Base-by-base conservation (phyloP, 1,140 invertebrate genomes). In the Pollicipes pollicipes region DNA sequence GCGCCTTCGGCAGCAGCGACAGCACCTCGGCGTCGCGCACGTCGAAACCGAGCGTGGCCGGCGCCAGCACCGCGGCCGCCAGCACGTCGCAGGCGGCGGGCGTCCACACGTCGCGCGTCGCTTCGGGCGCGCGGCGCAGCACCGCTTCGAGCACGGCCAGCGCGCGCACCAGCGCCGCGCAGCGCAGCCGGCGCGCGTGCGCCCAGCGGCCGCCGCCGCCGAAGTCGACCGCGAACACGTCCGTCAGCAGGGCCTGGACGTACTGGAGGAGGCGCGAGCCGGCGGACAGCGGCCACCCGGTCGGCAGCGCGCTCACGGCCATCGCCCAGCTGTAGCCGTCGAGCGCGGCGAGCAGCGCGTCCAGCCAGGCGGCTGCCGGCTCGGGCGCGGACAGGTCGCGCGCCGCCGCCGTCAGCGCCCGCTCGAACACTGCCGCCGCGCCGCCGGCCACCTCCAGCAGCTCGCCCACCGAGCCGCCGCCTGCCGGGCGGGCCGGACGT, bases 21-120 rank as follows among this genome's bases (percentile, higher is more conserved):
- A 78, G 79, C 10, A 84, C 76, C 73, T 83, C 79, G 30, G 82
- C 74, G 77, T 85, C 84, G 69, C 79, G 81, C 29, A 81, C 73
- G 74, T 84, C 81, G 76, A 86, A 85, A 26, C 84, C 84, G 31
- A 85, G 58, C 68, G 30, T 70, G 30, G 75, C 74, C 32, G 85
- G 84, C 35, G 80, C 72, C 29, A 85, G 73, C 28, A 83, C 76
- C 75, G 80, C 83, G 31, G 70, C 71, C 68, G 77, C 72, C 24
- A 84, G 77, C 45, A 84, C 70, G 32, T 77, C 72, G 75, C 80
- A 84, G 17, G 84, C 75, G 27, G 76, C 70, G 30, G 69, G 37
- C 71, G 75, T 75, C 76, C 76, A 78, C 17, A 82, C 24, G 27
- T 68, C 72, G 66, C 16, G 69, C 13, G 58, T 75, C 72, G 66